A percentile compares a stretch with the other conserved stretches of the same genome.
Conservation (phyloP, 2,797 vertebrate genomes). For the Argya squamiceps region DNA sequence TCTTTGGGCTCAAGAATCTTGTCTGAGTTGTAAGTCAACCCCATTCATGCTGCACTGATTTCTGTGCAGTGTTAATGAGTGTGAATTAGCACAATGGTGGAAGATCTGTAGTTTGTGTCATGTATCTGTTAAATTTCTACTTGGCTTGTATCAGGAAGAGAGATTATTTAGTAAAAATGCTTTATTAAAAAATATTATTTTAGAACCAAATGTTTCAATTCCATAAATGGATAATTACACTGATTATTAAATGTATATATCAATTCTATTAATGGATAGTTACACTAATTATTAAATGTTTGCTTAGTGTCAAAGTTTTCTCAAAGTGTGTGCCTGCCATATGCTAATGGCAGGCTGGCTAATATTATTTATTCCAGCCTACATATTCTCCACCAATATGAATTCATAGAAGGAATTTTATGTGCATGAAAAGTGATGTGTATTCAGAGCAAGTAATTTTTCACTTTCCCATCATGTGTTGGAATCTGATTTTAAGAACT, state of each 20-base stretch:
- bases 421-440: background rate
- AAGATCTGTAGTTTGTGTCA: accelerated
- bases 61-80: background rate
- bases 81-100: background rate
- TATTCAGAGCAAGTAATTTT: background rate
- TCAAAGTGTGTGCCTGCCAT: slow-evolving; percentile 25
- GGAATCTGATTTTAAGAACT: background rate
- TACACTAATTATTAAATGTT: slow-evolving; percentile 13
- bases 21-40: background rate
- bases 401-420: background rate
- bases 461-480: background rate
- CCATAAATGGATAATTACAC: background rate
- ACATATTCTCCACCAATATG: background rate
- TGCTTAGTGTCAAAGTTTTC: slow-evolving; percentile 5
- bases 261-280: background rate
- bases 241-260: background rate
- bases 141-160: background rate
- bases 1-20: background rate
- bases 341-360: slow-evolving; percentile 26
- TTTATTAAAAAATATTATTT: background rate
- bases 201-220: background rate
- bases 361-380: slow-evolving; percentile 32
- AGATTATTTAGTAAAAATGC: background rate
- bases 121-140: background rate
- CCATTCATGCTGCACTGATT: background rate